Conservation (phyloP, 1,140 invertebrate genomes). For the Episyrphus balteatus region DNA sequence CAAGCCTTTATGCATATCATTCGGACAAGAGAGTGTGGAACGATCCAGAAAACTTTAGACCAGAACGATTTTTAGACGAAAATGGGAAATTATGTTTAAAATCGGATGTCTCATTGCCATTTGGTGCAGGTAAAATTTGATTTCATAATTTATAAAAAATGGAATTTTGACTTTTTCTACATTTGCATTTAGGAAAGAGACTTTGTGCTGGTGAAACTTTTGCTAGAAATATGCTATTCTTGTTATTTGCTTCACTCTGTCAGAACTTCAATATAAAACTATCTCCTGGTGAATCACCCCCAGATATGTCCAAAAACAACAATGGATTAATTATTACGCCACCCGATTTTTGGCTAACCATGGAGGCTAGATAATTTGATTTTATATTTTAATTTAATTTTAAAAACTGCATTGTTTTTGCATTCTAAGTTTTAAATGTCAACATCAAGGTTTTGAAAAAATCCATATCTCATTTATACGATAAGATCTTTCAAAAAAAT, state of each 20-base stretch:
- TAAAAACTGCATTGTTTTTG: too few relatives aligned
- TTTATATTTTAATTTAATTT: too few relatives aligned
- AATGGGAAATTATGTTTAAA: conserved; percentile 23
- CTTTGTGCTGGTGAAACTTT: conserved; percentile 64
- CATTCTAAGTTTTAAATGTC: too few relatives aligned
- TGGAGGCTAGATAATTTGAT: conserved; percentile 20
- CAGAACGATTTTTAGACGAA: conserved; percentile 44
- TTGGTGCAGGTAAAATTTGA: conserved; percentile 41
- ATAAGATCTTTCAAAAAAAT: too few relatives aligned
- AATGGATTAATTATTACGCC: conserved; percentile 32
- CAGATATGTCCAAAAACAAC: conserved; percentile 25
- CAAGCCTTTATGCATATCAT: conserved; percentile 44
- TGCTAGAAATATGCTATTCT: conserved; percentile 54
- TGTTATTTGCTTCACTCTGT: conserved; percentile 48
- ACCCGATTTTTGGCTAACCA: conserved; percentile 35
- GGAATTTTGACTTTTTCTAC: too few relatives aligned
- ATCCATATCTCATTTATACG: too few relatives aligned
- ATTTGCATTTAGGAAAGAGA: conserved; percentile 45
- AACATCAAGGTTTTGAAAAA: too few relatives aligned
- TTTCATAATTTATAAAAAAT: too few relatives aligned
- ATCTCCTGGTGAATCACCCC: conserved; percentile 27
- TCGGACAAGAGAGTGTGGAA: conserved; percentile 49
- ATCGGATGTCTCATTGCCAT: conserved; percentile 41
- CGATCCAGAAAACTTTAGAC: conserved; percentile 57
- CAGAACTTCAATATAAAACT: conserved; percentile 48